phyloP scores from a whole-genome alignment of 2,797 vertebrate genomes.

The Tolypeutes matacus region DNA sequence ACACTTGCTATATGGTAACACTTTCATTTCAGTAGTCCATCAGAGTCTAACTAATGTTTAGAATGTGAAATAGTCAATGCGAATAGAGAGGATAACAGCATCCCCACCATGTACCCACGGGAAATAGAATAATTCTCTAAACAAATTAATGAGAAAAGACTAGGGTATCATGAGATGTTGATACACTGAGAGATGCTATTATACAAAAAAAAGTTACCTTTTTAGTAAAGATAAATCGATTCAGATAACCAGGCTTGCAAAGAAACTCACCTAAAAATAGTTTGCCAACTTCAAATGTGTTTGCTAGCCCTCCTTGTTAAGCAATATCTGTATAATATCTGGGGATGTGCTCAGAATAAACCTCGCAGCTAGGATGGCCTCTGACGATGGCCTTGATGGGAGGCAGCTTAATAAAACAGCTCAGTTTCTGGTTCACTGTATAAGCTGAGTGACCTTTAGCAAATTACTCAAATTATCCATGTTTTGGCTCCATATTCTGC shows the following conservation, averaged over 20 bases:
- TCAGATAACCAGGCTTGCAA: neutral
- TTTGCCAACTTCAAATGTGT: slow-evolving; percentile 6
- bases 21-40: neutral
- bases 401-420: neutral
- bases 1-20: neutral
- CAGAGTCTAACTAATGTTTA: neutral
- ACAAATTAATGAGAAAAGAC: neutral
- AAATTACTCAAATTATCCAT: neutral
- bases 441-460: neutral
- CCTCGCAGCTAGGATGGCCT: neutral
- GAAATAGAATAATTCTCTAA: neutral
- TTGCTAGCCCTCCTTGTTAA: neutral
- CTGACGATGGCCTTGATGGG: neutral
- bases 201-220: neutral
- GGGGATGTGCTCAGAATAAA: neutral
- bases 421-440: neutral
- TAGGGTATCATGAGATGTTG: accelerated
- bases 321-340: neutral
- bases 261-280: neutral
- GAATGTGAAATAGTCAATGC: neutral
- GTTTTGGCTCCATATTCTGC: neutral
- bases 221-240: slow-evolving; percentile 5
- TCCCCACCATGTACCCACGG: neutral
- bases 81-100: neutral
- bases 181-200: neutral